A percentile compares a stretch with the other conserved stretches of the same genome.
Conservation (phyloP, 2,888 invertebrate species). For the Acanthosepion lycidas region DNA sequence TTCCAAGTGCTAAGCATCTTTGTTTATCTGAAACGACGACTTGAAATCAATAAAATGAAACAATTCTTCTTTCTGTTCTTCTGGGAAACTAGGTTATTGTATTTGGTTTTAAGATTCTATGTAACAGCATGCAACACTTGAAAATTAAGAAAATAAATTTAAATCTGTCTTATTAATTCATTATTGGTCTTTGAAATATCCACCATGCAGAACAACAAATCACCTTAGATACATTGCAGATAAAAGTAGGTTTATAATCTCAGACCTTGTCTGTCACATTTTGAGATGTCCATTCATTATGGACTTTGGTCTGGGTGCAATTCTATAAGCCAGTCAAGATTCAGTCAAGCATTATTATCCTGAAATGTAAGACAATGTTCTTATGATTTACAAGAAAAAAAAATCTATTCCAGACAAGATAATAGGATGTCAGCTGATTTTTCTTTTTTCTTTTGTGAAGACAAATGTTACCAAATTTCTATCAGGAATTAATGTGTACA, state of each 20-base stretch:
- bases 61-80: not conserved
- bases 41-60: not conserved
- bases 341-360: not conserved
- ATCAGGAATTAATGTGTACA: not conserved
- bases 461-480: not conserved
- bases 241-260: not conserved
- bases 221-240: not conserved
- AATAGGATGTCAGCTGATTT: not conserved
- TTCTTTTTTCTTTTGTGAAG: not conserved
- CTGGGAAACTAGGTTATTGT: not conserved
- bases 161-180: not conserved
- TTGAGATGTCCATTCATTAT: not conserved
- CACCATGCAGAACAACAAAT: not conserved
- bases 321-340: not conserved
- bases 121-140: not conserved
- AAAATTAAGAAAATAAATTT: not conserved
- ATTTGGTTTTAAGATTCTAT: not conserved
- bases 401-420: not conserved
- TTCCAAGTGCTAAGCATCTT: no score
- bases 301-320: not conserved
- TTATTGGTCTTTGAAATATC: not conserved
- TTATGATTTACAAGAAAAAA: not conserved
- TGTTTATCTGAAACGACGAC: not conserved
- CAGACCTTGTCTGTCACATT: not conserved
- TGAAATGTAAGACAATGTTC: not conserved